Conservation (phyloP, 2,113 vertebrate species). For the Lampris incognitus region DNA sequence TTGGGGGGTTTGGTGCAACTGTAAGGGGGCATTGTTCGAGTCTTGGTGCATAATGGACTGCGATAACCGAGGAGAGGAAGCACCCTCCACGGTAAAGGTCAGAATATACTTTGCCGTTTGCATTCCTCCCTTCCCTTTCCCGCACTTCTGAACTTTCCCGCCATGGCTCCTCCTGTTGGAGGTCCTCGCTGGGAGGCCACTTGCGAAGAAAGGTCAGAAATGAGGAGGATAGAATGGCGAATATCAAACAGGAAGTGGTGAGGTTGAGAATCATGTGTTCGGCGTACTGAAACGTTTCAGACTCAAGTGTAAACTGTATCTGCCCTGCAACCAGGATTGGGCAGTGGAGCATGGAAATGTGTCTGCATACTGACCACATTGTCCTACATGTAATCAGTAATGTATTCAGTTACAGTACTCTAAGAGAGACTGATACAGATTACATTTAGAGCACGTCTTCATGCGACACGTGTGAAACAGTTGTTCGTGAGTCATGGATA, state of each 20-base stretch:
- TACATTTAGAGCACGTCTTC: no score
- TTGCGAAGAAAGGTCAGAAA: constrained; percentile 58
- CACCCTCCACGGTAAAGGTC: constrained; percentile 50
- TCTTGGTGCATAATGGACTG: not conserved
- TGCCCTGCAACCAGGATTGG: no score
- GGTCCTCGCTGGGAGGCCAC: constrained; percentile 35
- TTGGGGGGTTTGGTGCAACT: not conserved
- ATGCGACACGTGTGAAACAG: no score
- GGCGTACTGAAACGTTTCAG: constrained; percentile 25
- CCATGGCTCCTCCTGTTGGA: constrained; percentile 25
- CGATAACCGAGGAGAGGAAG: not conserved
- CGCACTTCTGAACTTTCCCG: constrained; percentile 38
- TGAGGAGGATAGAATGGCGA: constrained; percentile 23
- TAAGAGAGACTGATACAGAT: no score
- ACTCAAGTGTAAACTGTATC: constrained; percentile 8
- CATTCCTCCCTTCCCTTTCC: constrained; percentile 38
- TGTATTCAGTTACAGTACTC: no score
- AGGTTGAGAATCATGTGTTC: constrained; percentile 1
- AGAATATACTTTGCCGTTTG: constrained; percentile 47
- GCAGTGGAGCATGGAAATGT: no score
- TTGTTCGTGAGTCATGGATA: no score
- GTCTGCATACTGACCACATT: no score
- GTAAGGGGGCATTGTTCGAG: not conserved
- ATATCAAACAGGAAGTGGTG: not conserved
- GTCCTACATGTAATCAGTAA: no score